Base-by-base conservation (phyloP, 2,888 invertebrate genomes). In the Hypomecis punctinalis region DNA sequence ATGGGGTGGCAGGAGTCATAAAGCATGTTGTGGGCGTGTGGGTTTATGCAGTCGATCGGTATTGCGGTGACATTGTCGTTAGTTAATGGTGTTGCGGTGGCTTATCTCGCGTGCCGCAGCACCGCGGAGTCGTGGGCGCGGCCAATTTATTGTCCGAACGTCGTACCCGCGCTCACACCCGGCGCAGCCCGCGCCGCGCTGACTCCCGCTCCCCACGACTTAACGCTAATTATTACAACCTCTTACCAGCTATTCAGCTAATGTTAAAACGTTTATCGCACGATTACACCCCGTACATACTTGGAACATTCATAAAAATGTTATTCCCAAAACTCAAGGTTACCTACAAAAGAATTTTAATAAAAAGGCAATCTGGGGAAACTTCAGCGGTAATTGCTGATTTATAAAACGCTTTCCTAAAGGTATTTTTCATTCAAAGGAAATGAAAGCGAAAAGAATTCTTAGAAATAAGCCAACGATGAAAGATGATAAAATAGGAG, bases 101-200 rank as follows among this genome's bases (percentile, higher is more conserved):
- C 85, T 89, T 90, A 90, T 89, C 89, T 89, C 79, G 81, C 83
- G 80, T 82, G 87, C 79, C 81, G 78, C 82, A 81, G 80, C 79
- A 78, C 76, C 80, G 78, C 80, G 23, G 23, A 23, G 81, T 81
- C 73, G 81, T 84, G 82, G 82, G 85, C 79, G 86, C 81, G 81
- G 76, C 78, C 85, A 81, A 90, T 89, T 89, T 88, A 91, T 88
- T 85, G 85, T 83, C 78, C 84, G 81, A 81, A 80, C 78, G 79
- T 79, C 81, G 65, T 60, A 59, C 61, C 48, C 59, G 36, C 54
- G 43, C 71, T 71, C 73, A 74, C 79, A 76, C 78, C 78, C 81
- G 51, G 79, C 23, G 23, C 23, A 73, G 78, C 82, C 79, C 48
- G 35, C 43, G 46, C 35, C 47, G 47, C 54, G 35, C 39, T 48